These are phyloP conservation scores for Proisotoma minuta DNA, from an alignment of 2,888 invertebrate species.

Conservation along the genomic window DNA sequence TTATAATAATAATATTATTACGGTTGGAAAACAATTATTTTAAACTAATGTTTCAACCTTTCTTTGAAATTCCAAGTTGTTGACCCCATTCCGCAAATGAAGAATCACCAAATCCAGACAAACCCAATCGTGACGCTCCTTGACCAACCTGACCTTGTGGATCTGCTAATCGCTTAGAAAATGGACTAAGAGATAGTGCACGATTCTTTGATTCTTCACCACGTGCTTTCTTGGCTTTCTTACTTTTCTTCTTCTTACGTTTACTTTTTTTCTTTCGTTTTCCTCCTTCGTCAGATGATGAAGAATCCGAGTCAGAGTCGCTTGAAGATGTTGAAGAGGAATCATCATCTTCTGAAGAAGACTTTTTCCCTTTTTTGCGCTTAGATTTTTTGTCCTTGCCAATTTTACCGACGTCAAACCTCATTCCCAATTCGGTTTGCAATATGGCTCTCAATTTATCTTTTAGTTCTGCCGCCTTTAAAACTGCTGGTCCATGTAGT, in stretches of 20 bases:
- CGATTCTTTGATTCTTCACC: slow-evolving; percentile 56
- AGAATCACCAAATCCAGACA: slow-evolving; percentile 28
- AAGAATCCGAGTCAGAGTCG: slow-evolving; percentile 24
- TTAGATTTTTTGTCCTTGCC: slow-evolving; percentile 62
- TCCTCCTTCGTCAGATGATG: slow-evolving; percentile 40
- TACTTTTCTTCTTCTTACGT: slow-evolving; percentile 61
- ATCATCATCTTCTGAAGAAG: slow-evolving; percentile 43
- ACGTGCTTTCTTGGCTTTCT: slow-evolving; percentile 61
- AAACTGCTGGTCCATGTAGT: slow-evolving; percentile 29
- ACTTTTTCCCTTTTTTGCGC: slow-evolving; percentile 61
- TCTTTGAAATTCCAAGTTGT: slow-evolving; percentile 32
- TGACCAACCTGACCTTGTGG: slow-evolving; percentile 20
- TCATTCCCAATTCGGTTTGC: slow-evolving; percentile 50
- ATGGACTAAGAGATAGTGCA: slow-evolving; percentile 51
- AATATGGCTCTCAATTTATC: slow-evolving; percentile 63
- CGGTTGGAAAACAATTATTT: neutral
- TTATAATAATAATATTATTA: neutral
- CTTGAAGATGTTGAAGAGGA: slow-evolving; percentile 33
- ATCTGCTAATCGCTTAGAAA: slow-evolving; percentile 37
- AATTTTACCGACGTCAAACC: slow-evolving; percentile 44
- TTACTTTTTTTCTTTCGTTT: slow-evolving; percentile 59
- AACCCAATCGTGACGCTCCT: slow-evolving; percentile 13
- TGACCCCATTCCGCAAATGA: slow-evolving; percentile 35
- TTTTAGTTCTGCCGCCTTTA: slow-evolving; percentile 60
- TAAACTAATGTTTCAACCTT: neutral